Evolutionary conservation across 2,797 vertebrate species (phyloP).

Genomic region (Heteromormyrus szaboi): DNA sequence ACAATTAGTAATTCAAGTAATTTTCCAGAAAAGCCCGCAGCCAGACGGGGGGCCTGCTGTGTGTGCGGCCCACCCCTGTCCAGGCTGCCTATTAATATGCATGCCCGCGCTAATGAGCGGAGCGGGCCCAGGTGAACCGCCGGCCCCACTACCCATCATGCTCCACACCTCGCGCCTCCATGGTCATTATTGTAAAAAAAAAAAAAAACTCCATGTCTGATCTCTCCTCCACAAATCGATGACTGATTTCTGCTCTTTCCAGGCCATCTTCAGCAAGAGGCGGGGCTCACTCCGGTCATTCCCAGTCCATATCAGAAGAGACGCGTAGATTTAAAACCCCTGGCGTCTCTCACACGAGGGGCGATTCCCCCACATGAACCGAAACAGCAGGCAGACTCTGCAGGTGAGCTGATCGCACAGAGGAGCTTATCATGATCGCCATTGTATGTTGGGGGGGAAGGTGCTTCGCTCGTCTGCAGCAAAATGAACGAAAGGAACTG

Average conservation of each 20-base stretch:
- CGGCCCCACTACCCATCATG: constrained; percentile 20
- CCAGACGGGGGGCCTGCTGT: constrained; percentile 68
- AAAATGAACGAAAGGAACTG: constrained; percentile 22
- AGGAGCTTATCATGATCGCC: constrained; percentile 18
- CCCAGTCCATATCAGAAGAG: not conserved
- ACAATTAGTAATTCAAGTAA: constrained; percentile 72
- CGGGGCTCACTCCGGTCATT: not conserved
- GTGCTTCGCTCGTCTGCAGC: constrained; percentile 22
- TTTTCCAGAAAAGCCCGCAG: constrained; percentile 79
- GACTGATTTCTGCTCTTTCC: constrained; percentile 8
- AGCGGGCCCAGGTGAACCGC: constrained; percentile 61
- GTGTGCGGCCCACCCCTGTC: constrained; percentile 29
- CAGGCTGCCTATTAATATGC: constrained; percentile 67
- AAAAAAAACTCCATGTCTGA: not conserved
- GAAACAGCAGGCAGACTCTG: not conserved
- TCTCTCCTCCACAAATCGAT: not conserved
- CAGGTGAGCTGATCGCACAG: constrained; percentile 9
- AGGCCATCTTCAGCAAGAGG: not conserved
- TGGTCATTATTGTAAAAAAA: not conserved
- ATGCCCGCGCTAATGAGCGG: constrained; percentile 61
- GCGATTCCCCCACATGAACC: not conserved
- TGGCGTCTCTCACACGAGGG: not conserved
- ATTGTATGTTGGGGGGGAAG: constrained; percentile 14
- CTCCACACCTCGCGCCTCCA: not conserved
- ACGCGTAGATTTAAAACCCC: not conserved